Evolutionary conservation across 2,888 invertebrate species (phyloP), one percentile per base, ranked within the genome.

Genomic region (Arrhopalites spinosus): DNA sequence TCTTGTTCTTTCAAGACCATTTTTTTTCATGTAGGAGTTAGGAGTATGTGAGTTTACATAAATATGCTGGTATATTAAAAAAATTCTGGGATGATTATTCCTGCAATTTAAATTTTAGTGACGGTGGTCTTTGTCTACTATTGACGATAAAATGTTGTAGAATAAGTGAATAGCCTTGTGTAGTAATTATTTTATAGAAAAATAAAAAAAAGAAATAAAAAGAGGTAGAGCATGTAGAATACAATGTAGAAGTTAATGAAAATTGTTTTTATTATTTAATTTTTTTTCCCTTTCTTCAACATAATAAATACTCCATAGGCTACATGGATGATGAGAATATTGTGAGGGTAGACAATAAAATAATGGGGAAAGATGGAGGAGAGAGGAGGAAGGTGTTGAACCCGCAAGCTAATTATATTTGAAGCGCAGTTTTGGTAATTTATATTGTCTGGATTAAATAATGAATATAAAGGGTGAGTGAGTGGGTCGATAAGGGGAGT

Each of bases 381-480:
- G 11, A 11, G 53, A 53, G 69, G 69, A 69, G 56, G 56, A 53
- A 56, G 56, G 56, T 69, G 69, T 56, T 29, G 36, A 69, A 53
- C 69, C 69, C 56, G n/a, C 30, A 68, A 56, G 69, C 69, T 53
- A 36, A 69, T 53, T 69, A 36, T 69, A 29, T n/a, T 50, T 68
- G 56, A 56, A 53, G 69, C 53, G 53, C 50, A 30, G 27, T 30
- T 53, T 56, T 8, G 69, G 20, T 69, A 69, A 69, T 69, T 69
- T 69, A 69, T 69, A 53, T 69, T 53, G 69, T 69, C 56, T 53
- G 53, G 56, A 56, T n/a, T n/a, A 69, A 53, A 20, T 69, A 69
- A 69, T 30, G 53, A 20, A n/a, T 53, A 27, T 25, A 69, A 53
- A 30, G 53, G 50, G 53, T 50, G 45, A 69, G 47, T 53, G 50